Evolutionary conservation across 2,113 vertebrate species (phyloP).

Genomic region (Carassius gibelio): DNA sequence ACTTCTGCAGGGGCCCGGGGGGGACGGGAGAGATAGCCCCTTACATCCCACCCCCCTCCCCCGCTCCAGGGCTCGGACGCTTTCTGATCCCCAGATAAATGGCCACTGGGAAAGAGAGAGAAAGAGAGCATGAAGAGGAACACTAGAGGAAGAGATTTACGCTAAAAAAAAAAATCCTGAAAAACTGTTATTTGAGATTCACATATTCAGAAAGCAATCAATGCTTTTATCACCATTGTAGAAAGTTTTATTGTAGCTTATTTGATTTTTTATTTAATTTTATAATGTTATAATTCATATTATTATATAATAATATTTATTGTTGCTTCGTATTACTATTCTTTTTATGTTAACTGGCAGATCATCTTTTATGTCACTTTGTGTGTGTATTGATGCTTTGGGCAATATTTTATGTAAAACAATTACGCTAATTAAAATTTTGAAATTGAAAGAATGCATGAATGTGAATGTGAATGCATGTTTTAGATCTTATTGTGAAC

Average conservation of each 20-base stretch:
- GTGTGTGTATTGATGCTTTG: neutral
- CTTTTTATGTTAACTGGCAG: neutral
- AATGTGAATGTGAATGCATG: too few species aligned
- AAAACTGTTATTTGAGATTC: neutral
- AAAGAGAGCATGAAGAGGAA: neutral
- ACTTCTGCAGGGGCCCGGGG: slow-evolving; percentile 82
- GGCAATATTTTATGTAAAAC: neutral
- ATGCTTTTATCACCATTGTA: neutral
- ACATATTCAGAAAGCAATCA: neutral
- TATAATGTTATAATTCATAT: neutral
- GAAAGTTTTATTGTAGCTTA: too few species aligned
- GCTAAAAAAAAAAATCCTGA: too few species aligned
- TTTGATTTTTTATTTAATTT: neutral
- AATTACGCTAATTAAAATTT: neutral
- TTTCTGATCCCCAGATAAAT: slow-evolving; percentile 96
- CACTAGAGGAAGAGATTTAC: neutral
- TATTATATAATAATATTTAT: neutral
- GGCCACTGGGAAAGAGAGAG: slow-evolving; percentile 77
- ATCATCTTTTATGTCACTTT: neutral
- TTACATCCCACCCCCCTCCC: slow-evolving; percentile 76
- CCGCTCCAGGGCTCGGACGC: slow-evolving; percentile 82
- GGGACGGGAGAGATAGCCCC: slow-evolving; percentile 73
- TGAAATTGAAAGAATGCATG: too few species aligned
- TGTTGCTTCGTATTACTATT: neutral
- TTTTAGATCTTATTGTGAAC: too few species aligned